Base-by-base conservation (phyloP, 2,797 vertebrate genomes). In the Gambusia yucatana region DNA sequence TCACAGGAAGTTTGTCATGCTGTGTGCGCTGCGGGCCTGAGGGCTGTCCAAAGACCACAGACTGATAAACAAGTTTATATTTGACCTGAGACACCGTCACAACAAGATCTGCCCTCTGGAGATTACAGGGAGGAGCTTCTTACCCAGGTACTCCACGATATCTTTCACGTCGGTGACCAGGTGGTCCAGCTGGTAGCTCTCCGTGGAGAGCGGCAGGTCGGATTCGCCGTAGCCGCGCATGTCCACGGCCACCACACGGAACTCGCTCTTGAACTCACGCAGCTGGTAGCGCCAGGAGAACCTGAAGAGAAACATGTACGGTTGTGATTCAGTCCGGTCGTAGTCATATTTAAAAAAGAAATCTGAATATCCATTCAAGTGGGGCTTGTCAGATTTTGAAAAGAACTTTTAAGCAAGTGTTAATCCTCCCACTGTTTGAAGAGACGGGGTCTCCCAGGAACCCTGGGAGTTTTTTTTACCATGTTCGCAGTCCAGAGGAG, bases 231-330 rank as follows among this genome's bases (percentile, higher is more conserved):
- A 99, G 82, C 98, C 98, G 85, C 98, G 96, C 96, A 99, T 97
- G 95, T 99, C 98, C 83, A 99, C 91, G 6, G 98, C 98, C 82
- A 99, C 97, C 88, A 99, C 98, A 71, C 98, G 97, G 93, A 98
- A 99, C 87, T 98, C 97, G 74, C 97, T 98, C 95, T 99, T 99
- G 89, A 99, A 99, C 95, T 99, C 98, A 1, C 98, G 96, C 84
- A 99, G 89, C 47, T 99, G 98, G 94, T 99, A 96, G 69, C 98
- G 97, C 98, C 98, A 99, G 52, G 98, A 99, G 90, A 98, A 99
- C 98, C 98, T 99, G 87, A 59, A 36, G 61, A 7, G 70, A 84
- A 67, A 86, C 4, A 75, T 10, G 28, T 30, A 22, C 22, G 39
- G 9, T 50, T 14, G 36, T 39, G 17, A 39, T 39, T 22, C 33